phyloP scores from a whole-genome alignment of 2,113 vertebrate genomes.

The Menidia beryllina region DNA sequence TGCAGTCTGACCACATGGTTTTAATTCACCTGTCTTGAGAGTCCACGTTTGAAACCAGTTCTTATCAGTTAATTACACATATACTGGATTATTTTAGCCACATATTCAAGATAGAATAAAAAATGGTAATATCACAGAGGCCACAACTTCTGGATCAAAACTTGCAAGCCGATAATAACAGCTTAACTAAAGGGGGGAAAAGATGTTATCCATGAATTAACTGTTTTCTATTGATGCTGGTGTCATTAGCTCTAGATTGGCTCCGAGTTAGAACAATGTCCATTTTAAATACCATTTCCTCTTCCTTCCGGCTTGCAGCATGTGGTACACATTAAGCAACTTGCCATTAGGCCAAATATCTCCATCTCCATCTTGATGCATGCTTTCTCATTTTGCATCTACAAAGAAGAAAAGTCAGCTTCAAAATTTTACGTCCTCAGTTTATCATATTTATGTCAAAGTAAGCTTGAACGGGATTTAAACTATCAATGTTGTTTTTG shows the following conservation, averaged over 20 bases:
- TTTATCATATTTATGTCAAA: no score
- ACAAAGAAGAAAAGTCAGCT: not conserved
- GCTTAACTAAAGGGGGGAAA: slow-evolving; percentile 58
- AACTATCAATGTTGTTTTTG: not conserved
- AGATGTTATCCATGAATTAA: slow-evolving; percentile 84
- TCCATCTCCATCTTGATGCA: slow-evolving; percentile 60
- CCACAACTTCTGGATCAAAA: slow-evolving; percentile 86
- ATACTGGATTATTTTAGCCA: slow-evolving; percentile 84
- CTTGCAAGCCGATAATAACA: slow-evolving; percentile 78
- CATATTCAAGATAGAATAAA: slow-evolving; percentile 91
- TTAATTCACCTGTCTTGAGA: slow-evolving; percentile 27
- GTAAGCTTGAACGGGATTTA: not conserved
- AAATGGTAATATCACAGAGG: slow-evolving; percentile 85
- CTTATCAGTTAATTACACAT: slow-evolving; percentile 58
- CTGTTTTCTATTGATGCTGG: slow-evolving; percentile 86
- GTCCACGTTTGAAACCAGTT: slow-evolving; percentile 35
- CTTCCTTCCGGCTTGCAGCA: slow-evolving; percentile 69
- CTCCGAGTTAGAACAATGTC: slow-evolving; percentile 86
- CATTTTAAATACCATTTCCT: slow-evolving; percentile 78
- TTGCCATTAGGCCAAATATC: slow-evolving; percentile 73
- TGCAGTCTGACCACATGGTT: not conserved
- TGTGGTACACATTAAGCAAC: slow-evolving; percentile 78
- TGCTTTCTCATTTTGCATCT: slow-evolving; percentile 28
- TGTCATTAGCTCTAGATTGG: slow-evolving; percentile 86
- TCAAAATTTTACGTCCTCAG: not conserved